Evolutionary conservation across 2,797 vertebrate genomes (phyloP).

Genomic region (Discoglossus pictus): DNA sequence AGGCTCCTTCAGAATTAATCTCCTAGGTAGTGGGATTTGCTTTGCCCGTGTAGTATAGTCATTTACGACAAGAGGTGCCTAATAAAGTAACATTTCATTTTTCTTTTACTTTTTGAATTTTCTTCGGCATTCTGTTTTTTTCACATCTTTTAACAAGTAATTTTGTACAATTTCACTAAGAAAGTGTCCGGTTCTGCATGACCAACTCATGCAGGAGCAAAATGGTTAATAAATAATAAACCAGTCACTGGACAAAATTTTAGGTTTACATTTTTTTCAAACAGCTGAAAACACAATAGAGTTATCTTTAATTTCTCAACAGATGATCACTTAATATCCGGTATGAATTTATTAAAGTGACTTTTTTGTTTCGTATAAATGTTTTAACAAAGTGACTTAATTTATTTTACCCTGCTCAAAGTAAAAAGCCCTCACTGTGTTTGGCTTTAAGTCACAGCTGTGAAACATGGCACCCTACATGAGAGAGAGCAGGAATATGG

Average conservation of each 20-base stretch:
- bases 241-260: neutral
- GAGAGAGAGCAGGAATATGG: too few species aligned
- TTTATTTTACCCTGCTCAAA: too few species aligned
- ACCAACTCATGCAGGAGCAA: constrained; percentile 1
- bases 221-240: constrained; percentile 25
- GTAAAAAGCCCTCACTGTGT: too few species aligned
- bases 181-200: constrained; percentile 16
- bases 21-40: constrained; percentile 78
- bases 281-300: neutral
- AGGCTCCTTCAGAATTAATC: constrained; percentile 83
- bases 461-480: too few species aligned
- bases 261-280: too few species aligned
- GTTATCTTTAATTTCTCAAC: neutral
- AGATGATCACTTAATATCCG: too few species aligned
- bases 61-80: constrained; percentile 74
- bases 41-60: constrained; percentile 68
- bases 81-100: constrained; percentile 74
- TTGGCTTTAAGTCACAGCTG: too few species aligned
- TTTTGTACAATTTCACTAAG: constrained; percentile 63
- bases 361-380: too few species aligned
- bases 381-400: too few species aligned
- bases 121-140: constrained; percentile 58
- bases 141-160: constrained; percentile 71
- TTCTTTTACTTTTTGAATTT: constrained; percentile 68
- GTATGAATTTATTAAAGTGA: too few species aligned